phyloP scores from a whole-genome alignment of 2,888 invertebrate species.

The Nomada fabriciana region DNA sequence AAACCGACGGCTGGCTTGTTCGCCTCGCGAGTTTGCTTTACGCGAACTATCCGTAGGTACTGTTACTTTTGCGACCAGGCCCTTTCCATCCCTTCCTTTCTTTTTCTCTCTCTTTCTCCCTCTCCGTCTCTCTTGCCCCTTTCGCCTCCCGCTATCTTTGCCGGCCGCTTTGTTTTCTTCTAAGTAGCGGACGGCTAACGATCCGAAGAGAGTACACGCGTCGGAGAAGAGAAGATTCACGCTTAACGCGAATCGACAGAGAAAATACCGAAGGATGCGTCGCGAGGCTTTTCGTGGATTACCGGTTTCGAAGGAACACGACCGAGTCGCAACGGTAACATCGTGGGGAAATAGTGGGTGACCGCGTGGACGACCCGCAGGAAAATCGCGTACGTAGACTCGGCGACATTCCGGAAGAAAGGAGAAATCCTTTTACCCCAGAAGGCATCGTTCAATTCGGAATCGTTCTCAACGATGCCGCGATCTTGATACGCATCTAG shows the following conservation, averaged over 20 bases:
- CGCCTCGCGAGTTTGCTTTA: slow-evolving; percentile 76
- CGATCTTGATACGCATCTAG: slow-evolving; percentile 22
- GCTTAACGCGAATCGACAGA: neutral
- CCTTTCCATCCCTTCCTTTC: slow-evolving; percentile 75
- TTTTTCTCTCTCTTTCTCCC: neutral
- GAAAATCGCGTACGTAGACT: slow-evolving; percentile 43
- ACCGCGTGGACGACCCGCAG: slow-evolving; percentile 31
- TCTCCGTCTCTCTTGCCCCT: no score
- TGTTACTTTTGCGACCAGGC: slow-evolving; percentile 82
- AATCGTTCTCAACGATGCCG: slow-evolving; percentile 26
- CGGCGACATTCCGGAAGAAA: slow-evolving; percentile 68
- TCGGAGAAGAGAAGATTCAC: no score
- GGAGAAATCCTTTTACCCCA: slow-evolving; percentile 71
- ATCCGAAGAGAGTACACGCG: neutral
- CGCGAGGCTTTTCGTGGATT: slow-evolving; percentile 9
- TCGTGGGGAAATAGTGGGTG: slow-evolving; percentile 37
- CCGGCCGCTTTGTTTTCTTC: slow-evolving; percentile 28
- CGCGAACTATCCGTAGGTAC: slow-evolving; percentile 82
- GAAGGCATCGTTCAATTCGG: slow-evolving; percentile 24
- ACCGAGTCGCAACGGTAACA: neutral
- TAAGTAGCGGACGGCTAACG: slow-evolving; percentile 27
- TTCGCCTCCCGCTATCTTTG: neutral
- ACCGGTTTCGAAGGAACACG: neutral
- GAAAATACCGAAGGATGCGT: slow-evolving; percentile 17
- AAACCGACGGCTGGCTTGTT: slow-evolving; percentile 49